Evolutionary conservation across 2,888 invertebrate species (phyloP), one percentile per base, ranked within the genome.

Genomic region (Odontothrips loti): DNA sequence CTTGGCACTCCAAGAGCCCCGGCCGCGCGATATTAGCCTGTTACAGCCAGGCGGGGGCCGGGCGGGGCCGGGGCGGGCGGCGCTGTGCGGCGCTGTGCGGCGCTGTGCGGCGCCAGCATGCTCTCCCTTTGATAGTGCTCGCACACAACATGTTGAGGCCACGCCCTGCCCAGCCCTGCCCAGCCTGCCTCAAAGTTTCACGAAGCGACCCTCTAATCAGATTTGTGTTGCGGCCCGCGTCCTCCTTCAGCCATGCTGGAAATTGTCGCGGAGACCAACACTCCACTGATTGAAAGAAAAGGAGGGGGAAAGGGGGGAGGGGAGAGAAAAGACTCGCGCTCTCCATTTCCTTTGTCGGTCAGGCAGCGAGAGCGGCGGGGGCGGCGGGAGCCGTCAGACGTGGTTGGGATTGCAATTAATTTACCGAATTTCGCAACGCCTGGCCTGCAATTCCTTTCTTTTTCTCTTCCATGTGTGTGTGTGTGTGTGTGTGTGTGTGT

Each of bases 401-500:
- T 75, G 68, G 68, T 23, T 12, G 68, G 27, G 68, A 27, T 75
- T 75, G 23, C 68, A 75, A 75, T 75, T 75, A 75, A 75, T 75
- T 75, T 23, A 27, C 68, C 12, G 23, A 12, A 23, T 75, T 75
- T 75, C 27, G 10, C 23, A 43, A 43, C 34, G 34, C 34, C 3
- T 43, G 58, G 17, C n/a, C 58, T n/a, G 58, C 58, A 58, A 58
- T 58, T 58, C 68, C 27, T 75, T 20, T 58, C 68, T 27, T 12
- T 1, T 9, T 12, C 27, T 75, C 27, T 27, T 9, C 27, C 27
- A 27, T 11, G 68, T 10, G 23, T 58, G 58, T 43, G 34, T 43
- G 34, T 43, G 34, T 43, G 34, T 43, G 34, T 43, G 34, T 43
- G 34, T 43, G 34, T 43, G 34, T 58, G 58, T 58, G 58, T 43